Evolutionary conservation across 2,888 invertebrate species (phyloP), one percentile per base, ranked within the genome.

Genomic region (Andrena haemorrhoa): DNA sequence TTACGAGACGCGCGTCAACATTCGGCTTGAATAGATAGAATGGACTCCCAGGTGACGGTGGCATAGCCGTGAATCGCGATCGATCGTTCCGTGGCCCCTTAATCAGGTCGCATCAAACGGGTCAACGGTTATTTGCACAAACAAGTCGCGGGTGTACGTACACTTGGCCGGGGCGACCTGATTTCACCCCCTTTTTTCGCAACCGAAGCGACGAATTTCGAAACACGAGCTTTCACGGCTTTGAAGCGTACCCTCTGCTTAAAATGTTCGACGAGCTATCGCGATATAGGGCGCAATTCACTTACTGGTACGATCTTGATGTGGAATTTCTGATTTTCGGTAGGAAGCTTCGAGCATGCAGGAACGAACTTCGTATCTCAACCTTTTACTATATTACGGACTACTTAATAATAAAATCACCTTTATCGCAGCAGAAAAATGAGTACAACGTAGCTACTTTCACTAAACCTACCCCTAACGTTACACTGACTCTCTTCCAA

Each of bases 101-200:
- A 79, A 80, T 79, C 79, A 80, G 80, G 49, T 31, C 68, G 79
- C 61, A 73, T 78, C 73, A 80, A 80, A 68, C 80, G 29, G 80
- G 79, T 68, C 73, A 63, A 78, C 47, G 49, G 66, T 41, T 78
- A 73, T 79, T 56, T 53, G 66, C 56, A 47, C 56, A 63, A 61
- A 78, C 53, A 53, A 47, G 26, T 58, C 41, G 71, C 16, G 23
- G 47, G 65, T 51, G 16, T 60, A 77, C 41, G 16, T 60, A 77
- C 76, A 60, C 49, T 58, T 26, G 26, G 41, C 23, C n/a, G 6
- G 23, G 20, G n/a, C n/a, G 60, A 53, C 33, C 69, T 23, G 23
- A 60, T 77, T 72, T 66, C 58, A 12, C 2, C 4, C 20, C 10
- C 1, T 12, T 47, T 58, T 66, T 66, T 41, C n/a, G 12, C 56